Conservation (phyloP, 2,113 vertebrate genomes). For the Riparia riparia region DNA sequence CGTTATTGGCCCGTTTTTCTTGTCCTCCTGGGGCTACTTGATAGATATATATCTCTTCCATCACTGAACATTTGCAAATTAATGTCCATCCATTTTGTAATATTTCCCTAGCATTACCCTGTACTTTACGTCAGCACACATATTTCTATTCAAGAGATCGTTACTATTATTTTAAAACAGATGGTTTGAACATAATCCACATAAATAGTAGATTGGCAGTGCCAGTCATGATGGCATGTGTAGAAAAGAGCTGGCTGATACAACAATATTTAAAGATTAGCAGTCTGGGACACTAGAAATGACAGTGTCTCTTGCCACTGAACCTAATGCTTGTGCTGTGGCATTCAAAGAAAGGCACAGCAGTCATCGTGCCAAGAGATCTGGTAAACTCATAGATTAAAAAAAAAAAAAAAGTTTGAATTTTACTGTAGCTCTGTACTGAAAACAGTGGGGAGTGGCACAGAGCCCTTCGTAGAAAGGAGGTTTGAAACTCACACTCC, state of each 20-base stretch:
- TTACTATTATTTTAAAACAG: constrained; percentile 74
- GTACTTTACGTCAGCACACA: constrained; percentile 32
- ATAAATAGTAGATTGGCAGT: constrained; percentile 75
- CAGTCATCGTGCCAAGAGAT: constrained; percentile 11
- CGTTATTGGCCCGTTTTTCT: neutral
- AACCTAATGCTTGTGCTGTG: constrained; percentile 41
- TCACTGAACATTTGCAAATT: neutral
- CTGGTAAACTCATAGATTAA: constrained; percentile 9
- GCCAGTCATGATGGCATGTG: constrained; percentile 72
- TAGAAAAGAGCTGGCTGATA: constrained; percentile 70
- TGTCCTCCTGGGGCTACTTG: neutral
- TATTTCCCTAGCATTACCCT: neutral
- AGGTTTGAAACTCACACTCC: constrained; percentile 30
- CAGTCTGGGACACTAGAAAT: constrained; percentile 70
- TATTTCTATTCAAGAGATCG: constrained; percentile 70
- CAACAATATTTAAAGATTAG: constrained; percentile 68
- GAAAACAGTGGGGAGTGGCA: neutral
- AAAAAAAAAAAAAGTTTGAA: neutral
- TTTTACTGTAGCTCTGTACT: constrained; percentile 13
- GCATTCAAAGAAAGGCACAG: constrained; percentile 52
- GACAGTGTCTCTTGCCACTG: constrained; percentile 61
- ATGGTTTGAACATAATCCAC: constrained; percentile 75
- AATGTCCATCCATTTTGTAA: constrained; percentile 20
- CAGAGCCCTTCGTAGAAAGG: neutral
- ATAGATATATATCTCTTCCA: neutral